Conservation (phyloP, 2,113 vertebrate genomes). For the mouse (Mus musculus) region GRCm39 chr5:119274001-119274500, state of each 20-base stretch:
- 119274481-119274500: too few relatives aligned
- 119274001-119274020: accelerated
- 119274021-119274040: background rate
- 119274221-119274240: background rate
- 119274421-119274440: background rate
- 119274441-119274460: background rate
- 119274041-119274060: background rate
- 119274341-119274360: too few relatives aligned
- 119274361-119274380: background rate
- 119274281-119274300: background rate
- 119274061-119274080: too few relatives aligned
- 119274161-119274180: background rate
- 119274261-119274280: background rate
- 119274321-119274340: background rate
- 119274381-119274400: too few relatives aligned
- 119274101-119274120: background rate
- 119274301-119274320: background rate
- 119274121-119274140: background rate
- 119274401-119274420: background rate
- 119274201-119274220: background rate
- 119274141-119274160: too few relatives aligned
- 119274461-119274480: too few relatives aligned
- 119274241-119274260: background rate
- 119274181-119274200: background rate
- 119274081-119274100: background rate